Conservation (phyloP, 2,113 vertebrate species). For the Naja naja region DNA sequence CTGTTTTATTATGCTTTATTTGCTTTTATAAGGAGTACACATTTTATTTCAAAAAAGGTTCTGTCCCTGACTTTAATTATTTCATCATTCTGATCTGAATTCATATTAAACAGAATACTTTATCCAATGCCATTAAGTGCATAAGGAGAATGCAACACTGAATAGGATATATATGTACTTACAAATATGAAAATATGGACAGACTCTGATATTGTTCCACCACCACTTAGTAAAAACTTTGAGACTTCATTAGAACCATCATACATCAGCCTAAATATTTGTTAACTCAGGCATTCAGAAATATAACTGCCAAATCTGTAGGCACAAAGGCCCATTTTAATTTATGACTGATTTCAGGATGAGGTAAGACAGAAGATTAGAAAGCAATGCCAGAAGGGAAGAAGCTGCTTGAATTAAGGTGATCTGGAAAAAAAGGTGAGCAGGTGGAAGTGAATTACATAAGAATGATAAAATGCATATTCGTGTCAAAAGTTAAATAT, state of each 20-base stretch:
- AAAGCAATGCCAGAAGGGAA: not conserved
- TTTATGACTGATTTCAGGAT: not conserved
- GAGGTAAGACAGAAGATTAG: not conserved
- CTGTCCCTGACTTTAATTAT: conserved; percentile 1
- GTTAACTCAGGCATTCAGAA: not conserved
- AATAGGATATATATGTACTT: not conserved
- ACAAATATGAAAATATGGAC: not conserved
- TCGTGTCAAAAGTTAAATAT: not conserved
- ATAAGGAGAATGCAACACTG: not conserved
- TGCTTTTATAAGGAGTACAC: not conserved
- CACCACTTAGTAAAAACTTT: not conserved
- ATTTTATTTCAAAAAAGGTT: not conserved
- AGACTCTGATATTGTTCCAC: not conserved
- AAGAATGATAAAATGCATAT: not conserved
- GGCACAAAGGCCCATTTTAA: too few relatives aligned
- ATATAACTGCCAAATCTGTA: not conserved
- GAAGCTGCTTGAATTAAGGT: not conserved
- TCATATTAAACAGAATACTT: not conserved
- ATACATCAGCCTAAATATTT: not conserved
- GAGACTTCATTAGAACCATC: not conserved
- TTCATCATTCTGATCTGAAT: not conserved
- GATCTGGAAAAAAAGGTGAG: not conserved
- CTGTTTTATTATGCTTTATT: not conserved
- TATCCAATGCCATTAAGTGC: not conserved
- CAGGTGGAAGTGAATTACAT: not conserved